phyloP scores from a whole-genome alignment of 2,888 invertebrate genomes.

The Gnatocerus cornutus region DNA sequence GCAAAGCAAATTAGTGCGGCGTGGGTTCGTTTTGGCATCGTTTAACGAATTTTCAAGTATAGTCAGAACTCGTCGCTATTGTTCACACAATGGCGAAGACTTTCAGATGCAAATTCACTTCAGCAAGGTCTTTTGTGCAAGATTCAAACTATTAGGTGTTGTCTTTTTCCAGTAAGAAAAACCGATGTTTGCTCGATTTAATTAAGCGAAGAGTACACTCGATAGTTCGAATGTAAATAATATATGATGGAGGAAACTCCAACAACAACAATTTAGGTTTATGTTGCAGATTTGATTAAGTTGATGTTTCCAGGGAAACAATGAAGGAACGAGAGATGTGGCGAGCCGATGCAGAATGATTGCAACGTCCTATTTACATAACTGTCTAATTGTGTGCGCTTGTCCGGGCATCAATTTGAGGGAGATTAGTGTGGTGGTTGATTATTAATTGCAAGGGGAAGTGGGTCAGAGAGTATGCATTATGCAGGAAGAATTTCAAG shows the following conservation, averaged over 20 bases:
- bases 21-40: constrained; percentile 38
- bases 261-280: constrained; percentile 32
- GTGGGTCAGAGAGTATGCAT: constrained; percentile 7
- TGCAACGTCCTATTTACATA: constrained; percentile 34
- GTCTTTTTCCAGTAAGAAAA: not conserved
- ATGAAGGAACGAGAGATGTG: constrained; percentile 8
- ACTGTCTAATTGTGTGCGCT: constrained; percentile 34
- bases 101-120: constrained; percentile 21
- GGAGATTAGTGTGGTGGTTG: constrained; percentile 18
- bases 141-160: not conserved
- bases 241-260: constrained; percentile 5
- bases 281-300: constrained; percentile 35
- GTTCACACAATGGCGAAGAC: constrained; percentile 9
- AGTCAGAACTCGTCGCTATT: not conserved
- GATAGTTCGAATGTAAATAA: constrained; percentile 26
- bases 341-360: constrained; percentile 26
- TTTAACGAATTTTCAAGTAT: constrained; percentile 36
- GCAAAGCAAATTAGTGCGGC: constrained; percentile 50
- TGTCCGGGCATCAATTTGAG: constrained; percentile 13
- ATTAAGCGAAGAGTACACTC: not conserved
- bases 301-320: constrained; percentile 20
- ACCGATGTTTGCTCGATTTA: not conserved
- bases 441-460: constrained; percentile 29
- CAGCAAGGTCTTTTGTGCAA: not conserved
- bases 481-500: not conserved